phyloP scores from a whole-genome alignment of 2,797 vertebrate species.

The Scolopax bukidnonensis region DNA sequence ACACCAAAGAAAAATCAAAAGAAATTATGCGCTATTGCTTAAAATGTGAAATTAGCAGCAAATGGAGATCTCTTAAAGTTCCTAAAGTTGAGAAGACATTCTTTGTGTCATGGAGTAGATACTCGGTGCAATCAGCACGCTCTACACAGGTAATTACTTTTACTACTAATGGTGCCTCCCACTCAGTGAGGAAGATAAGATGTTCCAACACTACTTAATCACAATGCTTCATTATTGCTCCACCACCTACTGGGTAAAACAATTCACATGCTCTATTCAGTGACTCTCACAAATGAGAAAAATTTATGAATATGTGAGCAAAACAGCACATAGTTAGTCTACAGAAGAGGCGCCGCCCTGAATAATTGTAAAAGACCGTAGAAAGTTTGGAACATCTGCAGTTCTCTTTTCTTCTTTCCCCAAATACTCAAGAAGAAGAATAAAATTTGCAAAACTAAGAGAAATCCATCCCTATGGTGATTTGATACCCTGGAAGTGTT shows the following conservation, averaged over 20 bases:
- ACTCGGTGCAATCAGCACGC: constrained; percentile 83
- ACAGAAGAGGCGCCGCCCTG: constrained; percentile 43
- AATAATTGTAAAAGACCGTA: neutral
- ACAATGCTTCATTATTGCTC: constrained; percentile 87
- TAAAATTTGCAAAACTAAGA: neutral
- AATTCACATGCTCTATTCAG: constrained; percentile 78
- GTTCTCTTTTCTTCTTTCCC: neutral
- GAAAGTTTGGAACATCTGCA: constrained; percentile 52
- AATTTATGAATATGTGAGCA: constrained; percentile 78
- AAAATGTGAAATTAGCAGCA: constrained; percentile 73
- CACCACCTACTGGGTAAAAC: constrained; percentile 87
- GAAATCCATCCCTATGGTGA: neutral
- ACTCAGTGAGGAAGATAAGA: constrained; percentile 84
- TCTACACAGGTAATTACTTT: constrained; percentile 90
- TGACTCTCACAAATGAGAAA: constrained; percentile 80
- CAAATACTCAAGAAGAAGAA: neutral
- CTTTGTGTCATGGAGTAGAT: constrained; percentile 77
- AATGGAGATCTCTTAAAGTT: constrained; percentile 68
- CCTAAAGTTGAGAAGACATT: constrained; percentile 66
- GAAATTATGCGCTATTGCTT: constrained; percentile 65
- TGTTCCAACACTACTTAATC: constrained; percentile 90
- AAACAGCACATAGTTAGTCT: constrained; percentile 51
- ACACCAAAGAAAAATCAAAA: constrained; percentile 27
- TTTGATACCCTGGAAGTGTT: constrained; percentile 18
- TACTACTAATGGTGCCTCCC: constrained; percentile 91